Base-by-base conservation (phyloP, 2,888 invertebrate genomes). In the Masnerella sp. region DNA sequence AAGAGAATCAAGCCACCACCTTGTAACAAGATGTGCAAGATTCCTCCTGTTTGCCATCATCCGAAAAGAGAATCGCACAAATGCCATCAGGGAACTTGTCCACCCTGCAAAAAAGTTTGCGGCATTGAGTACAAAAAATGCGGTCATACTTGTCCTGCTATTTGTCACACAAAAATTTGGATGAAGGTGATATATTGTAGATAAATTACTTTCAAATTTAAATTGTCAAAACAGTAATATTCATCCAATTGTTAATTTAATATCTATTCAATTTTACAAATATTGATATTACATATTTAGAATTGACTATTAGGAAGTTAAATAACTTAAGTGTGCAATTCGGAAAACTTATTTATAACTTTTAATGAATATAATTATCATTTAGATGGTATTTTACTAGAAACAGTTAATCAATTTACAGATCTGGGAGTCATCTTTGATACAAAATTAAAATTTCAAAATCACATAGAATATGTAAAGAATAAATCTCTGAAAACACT, bases 41-140 rank as follows among this genome's bases (percentile, higher is more conserved):
- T 92, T 43, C 93, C 94, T 28, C 92, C 96, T 2, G 93, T 94
- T 83, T 98, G 98, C 88, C 95, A 96, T 79, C 98, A 98, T 85
- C 83, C 89, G 2, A 89, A 90, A 71, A 91, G 93, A 67, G 92
- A 93, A 77, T 90, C 90, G 11, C 96, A 96, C 85, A 89, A 89
- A 47, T 97, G 96, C 82, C 96, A 97, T 84, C 93, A 94, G 80
- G 94, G 94, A 0, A 91, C 92, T 25, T 97, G 96, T 83, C 94
- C 96, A 0, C 92, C 94, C 0, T 98, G 98, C 83, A 90, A 89
- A 71, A 93, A 95, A 80, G 88, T 91, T 32, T 98, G 98, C 85
- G 89, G 89, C 7, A 90, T 93, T 81, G 79, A 62, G 36, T 85
- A 84, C 79, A 86, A 88, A 20, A 88, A 86, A 40, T 95, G 95